Percentiles rank a stretch among this genome's conserved stretches.
Conservation (phyloP, 2,797 vertebrate species). For the Rhynchonycteris naso region DNA sequence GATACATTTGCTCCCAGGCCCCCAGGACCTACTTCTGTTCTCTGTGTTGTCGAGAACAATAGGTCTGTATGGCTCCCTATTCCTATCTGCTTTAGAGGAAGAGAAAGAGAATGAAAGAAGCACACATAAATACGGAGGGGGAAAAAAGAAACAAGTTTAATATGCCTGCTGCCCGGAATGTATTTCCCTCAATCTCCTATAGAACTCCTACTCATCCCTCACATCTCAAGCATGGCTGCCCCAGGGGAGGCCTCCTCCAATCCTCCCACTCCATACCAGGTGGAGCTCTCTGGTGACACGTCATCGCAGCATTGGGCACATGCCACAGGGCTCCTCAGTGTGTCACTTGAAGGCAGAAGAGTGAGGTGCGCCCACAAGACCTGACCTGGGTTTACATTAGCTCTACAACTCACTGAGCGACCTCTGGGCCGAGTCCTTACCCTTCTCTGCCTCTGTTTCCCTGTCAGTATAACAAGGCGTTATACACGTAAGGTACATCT, state of each 20-base stretch:
- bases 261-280: rapidly evolving
- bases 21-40: not conserved
- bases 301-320: rapidly evolving
- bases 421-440: not conserved
- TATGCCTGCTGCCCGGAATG: not conserved
- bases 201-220: no score
- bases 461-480: not conserved
- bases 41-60: not conserved
- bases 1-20: not conserved
- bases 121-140: not conserved
- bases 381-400: not conserved
- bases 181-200: rapidly evolving
- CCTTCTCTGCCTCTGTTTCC: not conserved
- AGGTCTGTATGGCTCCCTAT: not conserved
- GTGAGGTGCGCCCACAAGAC: not conserved
- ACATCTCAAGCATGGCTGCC: not conserved
- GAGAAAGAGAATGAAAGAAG: not conserved
- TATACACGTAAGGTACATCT: not conserved
- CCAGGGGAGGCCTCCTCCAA: rapidly evolving
- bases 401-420: not conserved
- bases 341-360: not conserved
- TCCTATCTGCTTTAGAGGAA: not conserved
- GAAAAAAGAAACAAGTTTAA: not conserved
- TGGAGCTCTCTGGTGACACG: rapidly evolving
- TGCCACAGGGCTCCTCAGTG: not conserved